phyloP scores from a whole-genome alignment of 2,888 invertebrate species.

The Caenorhabditis uteleia region DNA sequence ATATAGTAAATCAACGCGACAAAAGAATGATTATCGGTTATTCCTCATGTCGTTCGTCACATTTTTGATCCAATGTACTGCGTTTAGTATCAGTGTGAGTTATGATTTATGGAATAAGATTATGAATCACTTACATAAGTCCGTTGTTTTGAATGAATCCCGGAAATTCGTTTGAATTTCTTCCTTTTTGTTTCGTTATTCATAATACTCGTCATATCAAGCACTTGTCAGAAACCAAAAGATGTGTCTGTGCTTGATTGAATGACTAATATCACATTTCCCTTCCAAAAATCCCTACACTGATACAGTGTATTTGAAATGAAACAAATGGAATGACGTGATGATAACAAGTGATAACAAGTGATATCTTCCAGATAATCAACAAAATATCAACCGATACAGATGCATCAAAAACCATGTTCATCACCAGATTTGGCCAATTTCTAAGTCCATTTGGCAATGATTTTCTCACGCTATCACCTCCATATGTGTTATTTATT shows the following conservation, averaged over 20 bases:
- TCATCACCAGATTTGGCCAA: constrained; percentile 15
- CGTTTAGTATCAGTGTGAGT: constrained; percentile 10
- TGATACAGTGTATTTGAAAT: no score
- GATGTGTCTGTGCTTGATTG: no score
- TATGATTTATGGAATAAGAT: no score
- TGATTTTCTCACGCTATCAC: constrained; percentile 19
- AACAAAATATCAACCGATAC: constrained; percentile 20
- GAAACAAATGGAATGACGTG: background rate
- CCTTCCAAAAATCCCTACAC: no score
- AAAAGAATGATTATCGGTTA: constrained; percentile 19
- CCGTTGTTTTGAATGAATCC: background rate
- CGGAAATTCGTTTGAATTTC: background rate
- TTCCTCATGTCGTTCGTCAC: constrained; percentile 26
- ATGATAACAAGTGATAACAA: background rate
- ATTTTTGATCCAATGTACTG: constrained; percentile 12
- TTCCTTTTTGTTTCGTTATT: no score
- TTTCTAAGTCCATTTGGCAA: constrained; percentile 16
- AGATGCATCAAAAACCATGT: constrained; percentile 14
- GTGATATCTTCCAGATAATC: constrained; percentile 10
- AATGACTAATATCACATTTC: no score
- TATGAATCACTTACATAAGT: no score
- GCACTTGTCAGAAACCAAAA: no score
- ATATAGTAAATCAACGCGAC: constrained; percentile 19
- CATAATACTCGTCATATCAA: no score
- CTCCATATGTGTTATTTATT: constrained; percentile 20